Evolutionary conservation across 2,888 invertebrate genomes (phyloP).

Genomic region (Spialia ferax): DNA sequence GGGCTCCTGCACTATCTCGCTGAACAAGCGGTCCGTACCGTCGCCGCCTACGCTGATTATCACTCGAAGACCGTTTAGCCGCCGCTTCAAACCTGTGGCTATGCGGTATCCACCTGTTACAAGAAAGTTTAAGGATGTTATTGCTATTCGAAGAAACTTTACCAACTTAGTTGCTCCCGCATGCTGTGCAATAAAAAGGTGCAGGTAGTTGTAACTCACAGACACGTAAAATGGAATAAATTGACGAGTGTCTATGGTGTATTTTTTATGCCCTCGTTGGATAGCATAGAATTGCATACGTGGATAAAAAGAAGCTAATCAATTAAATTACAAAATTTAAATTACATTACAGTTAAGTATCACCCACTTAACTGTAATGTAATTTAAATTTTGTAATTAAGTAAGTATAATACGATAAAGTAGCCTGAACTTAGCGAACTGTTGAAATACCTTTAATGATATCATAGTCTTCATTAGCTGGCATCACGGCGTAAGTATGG

Average conservation of each 20-base stretch:
- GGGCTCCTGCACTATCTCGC: conserved; percentile 87
- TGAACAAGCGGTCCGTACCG: conserved; percentile 87
- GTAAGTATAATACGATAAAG: too few species aligned
- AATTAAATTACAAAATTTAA: too few species aligned
- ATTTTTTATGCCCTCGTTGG: too few species aligned
- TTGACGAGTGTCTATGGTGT: too few species aligned
- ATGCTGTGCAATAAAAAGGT: too few species aligned
- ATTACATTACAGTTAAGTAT: too few species aligned
- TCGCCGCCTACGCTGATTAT: conserved; percentile 92
- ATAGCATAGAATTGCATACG: too few species aligned
- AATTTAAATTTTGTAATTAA: too few species aligned
- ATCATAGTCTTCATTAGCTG: conserved; percentile 90
- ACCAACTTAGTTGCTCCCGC: not conserved
- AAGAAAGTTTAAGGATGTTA: not conserved
- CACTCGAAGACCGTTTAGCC: conserved; percentile 89
- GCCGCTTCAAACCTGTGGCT: conserved; percentile 89
- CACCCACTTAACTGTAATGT: too few species aligned
- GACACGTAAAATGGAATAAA: too few species aligned
- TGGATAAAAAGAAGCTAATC: too few species aligned
- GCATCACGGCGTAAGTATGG: conserved; percentile 86
- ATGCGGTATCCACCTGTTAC: conserved; percentile 90
- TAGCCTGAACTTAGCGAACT: not conserved
- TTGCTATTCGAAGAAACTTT: not conserved
- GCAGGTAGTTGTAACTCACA: too few species aligned
- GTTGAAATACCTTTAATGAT: conserved; percentile 88